A percentile compares a stretch with the other conserved stretches of the same genome.
Evolutionary conservation across 1,140 invertebrate genomes (phyloP).

Genomic region (Leptoteleia sp.): DNA sequence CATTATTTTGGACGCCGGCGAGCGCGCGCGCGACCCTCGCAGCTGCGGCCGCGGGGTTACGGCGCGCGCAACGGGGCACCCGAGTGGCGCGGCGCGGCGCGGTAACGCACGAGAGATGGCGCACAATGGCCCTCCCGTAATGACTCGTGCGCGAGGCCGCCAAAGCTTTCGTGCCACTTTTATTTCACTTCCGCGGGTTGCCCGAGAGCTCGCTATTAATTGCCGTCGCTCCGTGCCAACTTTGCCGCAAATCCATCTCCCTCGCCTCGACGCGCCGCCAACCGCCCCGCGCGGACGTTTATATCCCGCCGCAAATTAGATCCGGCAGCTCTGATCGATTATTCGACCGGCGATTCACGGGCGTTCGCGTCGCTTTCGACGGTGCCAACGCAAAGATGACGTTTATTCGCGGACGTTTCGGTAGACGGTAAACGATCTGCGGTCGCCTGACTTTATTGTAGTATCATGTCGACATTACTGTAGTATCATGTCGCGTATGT

Average conservation of each 20-base stretch:
- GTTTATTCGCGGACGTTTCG: no score
- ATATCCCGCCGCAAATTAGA: slow-evolving; percentile 31
- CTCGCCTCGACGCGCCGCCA: slow-evolving; percentile 7
- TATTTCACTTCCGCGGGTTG: slow-evolving; percentile 79
- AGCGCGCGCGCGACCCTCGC: slow-evolving; percentile 54
- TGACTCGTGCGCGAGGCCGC: slow-evolving; percentile 76
- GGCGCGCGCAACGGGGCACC: slow-evolving; percentile 60
- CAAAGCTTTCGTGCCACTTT: slow-evolving; percentile 76
- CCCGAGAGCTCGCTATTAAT: slow-evolving; percentile 79
- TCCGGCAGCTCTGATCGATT: slow-evolving; percentile 39
- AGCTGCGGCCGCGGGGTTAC: slow-evolving; percentile 65
- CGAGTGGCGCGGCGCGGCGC: slow-evolving; percentile 43
- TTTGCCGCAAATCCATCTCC: slow-evolving; percentile 77
- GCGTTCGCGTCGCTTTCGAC: no score
- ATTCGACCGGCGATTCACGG: slow-evolving; percentile 18
- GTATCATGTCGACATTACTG: no score
- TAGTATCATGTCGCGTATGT: no score
- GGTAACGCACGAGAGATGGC: slow-evolving; percentile 75
- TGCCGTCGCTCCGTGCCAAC: slow-evolving; percentile 77
- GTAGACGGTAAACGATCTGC: no score
- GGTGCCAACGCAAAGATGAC: no score
- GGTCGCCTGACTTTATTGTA: no score
- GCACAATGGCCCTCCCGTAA: slow-evolving; percentile 75
- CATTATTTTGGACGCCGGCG: slow-evolving; percentile 71
- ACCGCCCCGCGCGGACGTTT: slow-evolving; percentile 13